phyloP scores from a whole-genome alignment of 2,113 vertebrate species.

The Callocephalon fimbriatum region DNA sequence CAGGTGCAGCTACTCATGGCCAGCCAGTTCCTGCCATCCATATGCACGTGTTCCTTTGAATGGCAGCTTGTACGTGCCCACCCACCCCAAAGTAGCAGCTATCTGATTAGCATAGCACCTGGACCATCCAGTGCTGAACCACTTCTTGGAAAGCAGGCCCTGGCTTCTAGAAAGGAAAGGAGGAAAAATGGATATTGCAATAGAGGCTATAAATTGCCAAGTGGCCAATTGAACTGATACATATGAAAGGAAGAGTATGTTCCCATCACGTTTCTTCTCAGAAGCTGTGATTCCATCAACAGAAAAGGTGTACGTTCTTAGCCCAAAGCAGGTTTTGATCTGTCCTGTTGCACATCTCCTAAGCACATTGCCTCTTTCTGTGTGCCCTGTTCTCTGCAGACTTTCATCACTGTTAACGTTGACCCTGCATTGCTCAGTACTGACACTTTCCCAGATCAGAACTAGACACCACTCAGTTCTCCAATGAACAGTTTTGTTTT shows the following conservation, averaged over 20 bases:
- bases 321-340: neutral
- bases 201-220: slow-evolving; percentile 41
- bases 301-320: neutral
- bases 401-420: neutral
- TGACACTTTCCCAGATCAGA: neutral
- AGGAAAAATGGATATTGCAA: neutral
- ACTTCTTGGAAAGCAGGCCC: slow-evolving; percentile 37
- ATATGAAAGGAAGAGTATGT: neutral
- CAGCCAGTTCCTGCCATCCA: slow-evolving; percentile 63
- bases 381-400: neutral
- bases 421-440: neutral
- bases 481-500: neutral
- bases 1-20: slow-evolving; percentile 64
- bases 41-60: slow-evolving; percentile 57
- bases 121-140: slow-evolving; percentile 46
- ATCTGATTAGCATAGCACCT: slow-evolving; percentile 64
- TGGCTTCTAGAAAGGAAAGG: neutral
- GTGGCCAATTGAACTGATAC: neutral
- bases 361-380: accelerated
- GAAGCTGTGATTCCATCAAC: neutral
- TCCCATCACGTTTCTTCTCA: neutral
- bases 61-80: slow-evolving; percentile 47
- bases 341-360: neutral
- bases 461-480: neutral
- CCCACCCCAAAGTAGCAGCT: slow-evolving; percentile 55